These are phyloP conservation scores for Aspidapion aeneum DNA, from an alignment of 2,888 invertebrate genomes.

Conservation along the genomic window DNA sequence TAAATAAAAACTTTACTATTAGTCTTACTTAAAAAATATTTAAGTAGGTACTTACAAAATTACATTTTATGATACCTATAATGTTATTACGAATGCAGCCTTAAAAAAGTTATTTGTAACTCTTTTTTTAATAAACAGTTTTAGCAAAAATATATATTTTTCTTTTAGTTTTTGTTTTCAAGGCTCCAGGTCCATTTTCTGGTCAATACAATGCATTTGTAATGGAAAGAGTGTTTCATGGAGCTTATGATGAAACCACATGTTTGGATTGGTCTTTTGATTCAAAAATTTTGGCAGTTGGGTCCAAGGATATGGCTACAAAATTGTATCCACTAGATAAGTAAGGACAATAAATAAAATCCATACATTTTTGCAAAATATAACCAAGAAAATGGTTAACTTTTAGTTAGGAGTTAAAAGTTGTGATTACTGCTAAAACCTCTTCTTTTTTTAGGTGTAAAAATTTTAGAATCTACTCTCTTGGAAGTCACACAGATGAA, in stretches of 20 bases:
- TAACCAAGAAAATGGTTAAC: too few species aligned
- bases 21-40: too few species aligned
- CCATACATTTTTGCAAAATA: too few species aligned
- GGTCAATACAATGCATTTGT: conserved; percentile 87
- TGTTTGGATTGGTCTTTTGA: conserved; percentile 92
- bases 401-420: too few species aligned
- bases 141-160: background rate
- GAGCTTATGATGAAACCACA: conserved; percentile 78
- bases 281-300: conserved; percentile 84
- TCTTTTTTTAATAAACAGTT: too few species aligned
- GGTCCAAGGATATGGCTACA: conserved; percentile 86
- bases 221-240: conserved; percentile 78
- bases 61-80: too few species aligned
- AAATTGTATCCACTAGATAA: conserved; percentile 77
- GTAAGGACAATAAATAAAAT: conserved; percentile 34
- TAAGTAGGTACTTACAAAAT: too few species aligned
- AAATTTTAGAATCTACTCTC: conserved; percentile 72
- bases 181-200: conserved; percentile 74
- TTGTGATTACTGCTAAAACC: too few species aligned
- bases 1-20: too few species aligned
- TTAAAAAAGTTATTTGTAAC: too few species aligned
- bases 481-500: conserved; percentile 82
- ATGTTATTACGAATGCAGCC: too few species aligned
- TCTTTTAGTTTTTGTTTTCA: conserved; percentile 74
- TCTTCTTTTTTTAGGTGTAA: conserved; percentile 43